Evolutionary conservation across 2,888 invertebrate species (phyloP), one percentile per base, ranked within the genome.

Genomic region (Rhagophthalmus giganteus): DNA sequence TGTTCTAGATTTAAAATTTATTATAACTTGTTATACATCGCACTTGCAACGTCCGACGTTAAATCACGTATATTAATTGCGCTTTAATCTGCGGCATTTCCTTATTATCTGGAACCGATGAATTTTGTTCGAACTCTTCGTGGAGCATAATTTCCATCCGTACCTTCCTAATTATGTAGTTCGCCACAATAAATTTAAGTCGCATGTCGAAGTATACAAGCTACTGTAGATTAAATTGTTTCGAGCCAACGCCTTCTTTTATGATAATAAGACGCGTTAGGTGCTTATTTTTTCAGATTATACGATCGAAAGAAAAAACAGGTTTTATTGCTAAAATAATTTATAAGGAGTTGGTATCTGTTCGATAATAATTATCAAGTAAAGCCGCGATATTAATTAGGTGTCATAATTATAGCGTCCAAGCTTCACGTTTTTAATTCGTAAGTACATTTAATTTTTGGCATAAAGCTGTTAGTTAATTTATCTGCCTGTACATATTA

Each of bases 101-200:
- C n/a, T n/a, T n/a, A n/a, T n/a, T n/a, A n/a, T n/a, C n/a, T n/a
- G n/a, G n/a, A n/a, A n/a, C n/a, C n/a, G n/a, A n/a, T n/a, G n/a
- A n/a, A n/a, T n/a, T n/a, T n/a, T n/a, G n/a, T n/a, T n/a, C n/a
- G n/a, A n/a, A n/a, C n/a, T n/a, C n/a, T n/a, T n/a, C n/a, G n/a
- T n/a, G n/a, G n/a, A n/a, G 28, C 34, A 45, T 45, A 45, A 45
- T 45, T 45, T 40, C 37, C 38, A 27, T 45, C 35, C 45, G 45
- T 27, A 20, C 20, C 30, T 30, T 46, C 13, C 31, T 46, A 46
- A 46, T 46, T 46, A 38, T 38, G 31, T 38, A 38, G 25, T 32
- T 28, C 30, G 13, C 14, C 14, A 24, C 25, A 37, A 46, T 46
- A 46, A 46, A 46, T 39, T 30, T 39, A 39, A 1, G 30, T 16